A percentile compares a stretch with the other conserved stretches of the same genome.
These are phyloP conservation scores for Babylonia areolata DNA, from an alignment of 1,140 invertebrate species.

Conservation along the genomic window DNA sequence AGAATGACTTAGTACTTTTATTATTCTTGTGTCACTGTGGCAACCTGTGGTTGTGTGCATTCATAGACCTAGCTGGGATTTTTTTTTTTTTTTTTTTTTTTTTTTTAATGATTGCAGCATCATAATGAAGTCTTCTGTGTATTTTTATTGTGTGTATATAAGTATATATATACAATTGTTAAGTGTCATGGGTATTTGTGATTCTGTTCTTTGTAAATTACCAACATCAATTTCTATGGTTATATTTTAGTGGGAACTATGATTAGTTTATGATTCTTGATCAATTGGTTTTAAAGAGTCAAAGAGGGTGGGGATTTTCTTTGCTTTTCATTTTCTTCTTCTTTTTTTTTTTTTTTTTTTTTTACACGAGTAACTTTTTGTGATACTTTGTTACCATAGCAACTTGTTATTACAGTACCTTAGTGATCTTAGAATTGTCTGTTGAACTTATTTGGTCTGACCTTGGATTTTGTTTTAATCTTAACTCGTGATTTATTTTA, in stretches of 20 bases:
- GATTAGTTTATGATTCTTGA: background rate
- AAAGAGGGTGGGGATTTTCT: background rate
- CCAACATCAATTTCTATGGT: background rate
- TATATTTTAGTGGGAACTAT: background rate
- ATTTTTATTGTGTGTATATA: slow-evolving; percentile 14
- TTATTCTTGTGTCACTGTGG: background rate
- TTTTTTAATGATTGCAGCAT: background rate
- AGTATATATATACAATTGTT: background rate
- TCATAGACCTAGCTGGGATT: background rate
- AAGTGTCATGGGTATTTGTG: background rate
- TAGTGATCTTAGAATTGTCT: too few species aligned
- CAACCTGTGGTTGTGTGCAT: background rate
- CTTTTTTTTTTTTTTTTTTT: too few species aligned
- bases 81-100: background rate
- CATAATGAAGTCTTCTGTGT: background rate
- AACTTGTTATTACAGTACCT: too few species aligned
- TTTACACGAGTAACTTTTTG: background rate
- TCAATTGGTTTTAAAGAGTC: background rate
- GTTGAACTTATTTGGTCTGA: too few species aligned
- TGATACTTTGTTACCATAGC: background rate
- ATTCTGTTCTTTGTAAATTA: background rate
- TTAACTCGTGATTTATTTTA: background rate
- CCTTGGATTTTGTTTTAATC: background rate
- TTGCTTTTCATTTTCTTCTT: too few species aligned
- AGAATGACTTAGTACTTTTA: background rate